A percentile compares a stretch with the other conserved stretches of the same genome.
These are phyloP conservation scores for Agrotis exclamationis DNA, from an alignment of 2,888 invertebrate species.

Conservation along the genomic window DNA sequence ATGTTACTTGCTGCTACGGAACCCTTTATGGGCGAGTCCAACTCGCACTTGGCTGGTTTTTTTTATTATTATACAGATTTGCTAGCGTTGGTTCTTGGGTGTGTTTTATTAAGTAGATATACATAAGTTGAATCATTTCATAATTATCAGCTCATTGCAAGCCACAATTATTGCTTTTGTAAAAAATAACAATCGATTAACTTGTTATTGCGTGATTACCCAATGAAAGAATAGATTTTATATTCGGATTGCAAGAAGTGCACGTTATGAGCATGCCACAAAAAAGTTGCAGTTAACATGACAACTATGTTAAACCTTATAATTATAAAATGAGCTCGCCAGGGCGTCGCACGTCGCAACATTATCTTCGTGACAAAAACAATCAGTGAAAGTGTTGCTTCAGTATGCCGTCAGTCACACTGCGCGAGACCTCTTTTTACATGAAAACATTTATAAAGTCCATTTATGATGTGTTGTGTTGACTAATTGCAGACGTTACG, in stretches of 20 bases:
- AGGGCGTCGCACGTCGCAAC: slow-evolving; percentile 42
- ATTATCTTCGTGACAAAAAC: slow-evolving; percentile 79
- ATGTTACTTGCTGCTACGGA: too few species aligned
- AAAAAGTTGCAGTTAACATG: slow-evolving; percentile 31
- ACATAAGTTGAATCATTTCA: too few species aligned
- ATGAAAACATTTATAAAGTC: slow-evolving; percentile 80
- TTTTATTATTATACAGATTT: too few species aligned
- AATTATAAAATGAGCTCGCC: slow-evolving; percentile 52
- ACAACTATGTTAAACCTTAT: slow-evolving; percentile 42
- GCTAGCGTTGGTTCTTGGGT: too few species aligned
- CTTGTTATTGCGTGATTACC: slow-evolving; percentile 11
- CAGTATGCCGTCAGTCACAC: slow-evolving; percentile 70
- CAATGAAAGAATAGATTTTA: not conserved
- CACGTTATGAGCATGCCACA: slow-evolving; percentile 10
- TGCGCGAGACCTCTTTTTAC: slow-evolving; percentile 75
- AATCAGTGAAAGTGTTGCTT: slow-evolving; percentile 86
- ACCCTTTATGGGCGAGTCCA: too few species aligned
- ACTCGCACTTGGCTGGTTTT: too few species aligned
- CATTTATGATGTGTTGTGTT: slow-evolving; percentile 73
- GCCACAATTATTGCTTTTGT: too few species aligned
- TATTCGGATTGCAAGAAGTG: slow-evolving; percentile 12
- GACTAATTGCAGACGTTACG: slow-evolving; percentile 72
- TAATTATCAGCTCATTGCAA: too few species aligned
- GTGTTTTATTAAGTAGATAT: too few species aligned
- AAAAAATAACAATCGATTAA: too few species aligned